Evolutionary conservation across 2,113 vertebrate species (phyloP).

Genomic region (Macquaria australasica): DNA sequence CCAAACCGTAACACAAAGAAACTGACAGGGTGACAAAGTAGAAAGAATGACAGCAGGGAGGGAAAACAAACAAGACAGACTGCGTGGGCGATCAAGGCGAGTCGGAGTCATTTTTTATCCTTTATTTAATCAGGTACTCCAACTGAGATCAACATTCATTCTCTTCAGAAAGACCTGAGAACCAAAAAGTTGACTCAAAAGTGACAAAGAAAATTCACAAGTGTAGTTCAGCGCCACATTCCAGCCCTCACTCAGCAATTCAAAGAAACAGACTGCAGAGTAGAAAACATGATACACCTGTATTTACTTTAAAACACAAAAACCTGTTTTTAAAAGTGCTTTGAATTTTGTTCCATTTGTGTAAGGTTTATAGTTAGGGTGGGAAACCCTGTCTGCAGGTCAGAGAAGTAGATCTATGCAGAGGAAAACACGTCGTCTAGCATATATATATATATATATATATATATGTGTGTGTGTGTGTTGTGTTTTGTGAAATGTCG

Average conservation of each 20-base stretch:
- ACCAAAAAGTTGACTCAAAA: conserved; percentile 23
- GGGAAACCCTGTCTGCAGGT: background rate
- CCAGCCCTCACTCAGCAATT: conserved; percentile 10
- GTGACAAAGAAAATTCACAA: conserved; percentile 12
- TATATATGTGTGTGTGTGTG: too few relatives aligned
- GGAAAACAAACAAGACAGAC: conserved; percentile 61
- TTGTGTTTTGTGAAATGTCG: too few relatives aligned
- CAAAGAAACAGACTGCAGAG: background rate
- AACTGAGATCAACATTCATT: conserved; percentile 40
- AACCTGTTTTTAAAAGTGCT: background rate
- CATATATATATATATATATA: too few relatives aligned
- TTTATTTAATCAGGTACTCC: conserved; percentile 60
- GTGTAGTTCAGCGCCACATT: conserved; percentile 10
- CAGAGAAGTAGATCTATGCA: background rate
- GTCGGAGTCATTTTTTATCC: conserved; percentile 63
- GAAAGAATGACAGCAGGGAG: conserved; percentile 61
- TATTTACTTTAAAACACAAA: background rate
- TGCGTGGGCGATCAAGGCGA: conserved; percentile 54
- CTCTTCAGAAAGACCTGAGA: conserved; percentile 32
- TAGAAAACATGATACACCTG: background rate
- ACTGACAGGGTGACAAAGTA: conserved; percentile 66
- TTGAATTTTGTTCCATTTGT: background rate
- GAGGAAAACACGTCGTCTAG: too few relatives aligned
- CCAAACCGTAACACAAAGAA: conserved; percentile 52
- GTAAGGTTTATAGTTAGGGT: background rate